Base-by-base conservation (phyloP, 2,888 invertebrate genomes). In the Polyommatus icarus region DNA sequence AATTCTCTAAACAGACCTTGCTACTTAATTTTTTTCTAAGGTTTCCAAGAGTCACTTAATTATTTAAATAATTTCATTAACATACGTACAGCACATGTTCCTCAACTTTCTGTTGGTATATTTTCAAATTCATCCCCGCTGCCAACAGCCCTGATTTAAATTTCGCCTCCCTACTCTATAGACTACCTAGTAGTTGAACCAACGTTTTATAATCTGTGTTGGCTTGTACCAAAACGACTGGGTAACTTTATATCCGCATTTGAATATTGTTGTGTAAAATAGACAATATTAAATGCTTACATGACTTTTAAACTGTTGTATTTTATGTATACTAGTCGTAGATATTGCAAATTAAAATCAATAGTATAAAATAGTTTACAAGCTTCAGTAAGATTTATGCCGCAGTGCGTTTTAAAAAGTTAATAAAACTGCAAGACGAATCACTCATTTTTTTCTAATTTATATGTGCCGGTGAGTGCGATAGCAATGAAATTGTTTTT, bases 201-300 rank as follows among this genome's bases (percentile, higher is more conserved):
- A 78, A 79, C 71, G 77, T 80, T 80, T 81, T 80, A 80, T 80
- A 80, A 78, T 72, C 76, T 77, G 67, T 78, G 79, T 78, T 77
- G 78, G 80, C 67, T 80, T 77, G 78, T 78, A 71, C 73, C 76
- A 40, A 77, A 78, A 77, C 76, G 78, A 78, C 78, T 73, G 76
- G 73, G 73, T 75, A 80, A 78, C 80, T 81, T 80, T 79, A 79
- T 79, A 76, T 80, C 54, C 77, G 73, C 59, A 77, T 78, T 78
- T 78, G 78, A 78, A 80, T 78, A 75, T 79, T 79, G 67, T 50
- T 50, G 15, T 50, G 15, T 50, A 50, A 50, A 15, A 50, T 1
- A 40, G 40, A 10, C 40, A 40, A 40, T 40, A 40, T 40, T 40
- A 2, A 36, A 0, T 36, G 3, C 1, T 40, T 40, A 40, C 40